Base-by-base conservation (phyloP, 2,888 invertebrate species). In the Caenorhabditis uteleia region DNA sequence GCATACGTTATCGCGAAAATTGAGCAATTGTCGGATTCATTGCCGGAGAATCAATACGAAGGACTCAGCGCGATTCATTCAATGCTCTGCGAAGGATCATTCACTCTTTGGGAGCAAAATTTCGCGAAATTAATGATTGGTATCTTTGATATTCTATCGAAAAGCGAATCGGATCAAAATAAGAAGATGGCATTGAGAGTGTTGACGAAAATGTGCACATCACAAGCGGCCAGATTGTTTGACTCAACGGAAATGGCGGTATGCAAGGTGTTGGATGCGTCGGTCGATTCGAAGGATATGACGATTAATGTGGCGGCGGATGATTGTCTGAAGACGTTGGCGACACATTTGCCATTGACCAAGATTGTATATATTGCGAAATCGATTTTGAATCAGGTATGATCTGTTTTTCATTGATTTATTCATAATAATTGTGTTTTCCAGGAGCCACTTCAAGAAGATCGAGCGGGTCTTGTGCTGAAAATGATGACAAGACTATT, bases 21-120 rank as follows among this genome's bases (percentile, higher is more conserved):
- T 3, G 44, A 26, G 3, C 48, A 44, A n/a, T 49, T 64, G 12
- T 21, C 36, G 6, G 27, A 31, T n/a, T 33, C 34, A 21, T 29
- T 38, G 1, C 18, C 16, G 5, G n/a, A 31, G 0, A 39, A 57
- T 12, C 64, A 64, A 31, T 25, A 45, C 18, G 64, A 64, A 33
- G 64, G 51, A 4, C 46, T 59, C 12, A 2, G 21, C 0, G 18
- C 54, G 1, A 54, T 65, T 27, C 65, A 58, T 16, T 50, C 46
- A 3, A 65, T 65, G 65, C 39, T 65, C 5, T 55, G 50, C 18
- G 65, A 65, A 40, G 65, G 65, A n/a, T 65, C 65, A n/a, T 65
- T 65, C 34, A 65, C 65, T 2, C 29, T 59, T 0, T 65, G 65
- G 65, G 65, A 65, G 31, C 57, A 57, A 8, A 57, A 64, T 16